Evolutionary conservation across 2,888 invertebrate species (phyloP).

Genomic region (Oligia fasciuncula): DNA sequence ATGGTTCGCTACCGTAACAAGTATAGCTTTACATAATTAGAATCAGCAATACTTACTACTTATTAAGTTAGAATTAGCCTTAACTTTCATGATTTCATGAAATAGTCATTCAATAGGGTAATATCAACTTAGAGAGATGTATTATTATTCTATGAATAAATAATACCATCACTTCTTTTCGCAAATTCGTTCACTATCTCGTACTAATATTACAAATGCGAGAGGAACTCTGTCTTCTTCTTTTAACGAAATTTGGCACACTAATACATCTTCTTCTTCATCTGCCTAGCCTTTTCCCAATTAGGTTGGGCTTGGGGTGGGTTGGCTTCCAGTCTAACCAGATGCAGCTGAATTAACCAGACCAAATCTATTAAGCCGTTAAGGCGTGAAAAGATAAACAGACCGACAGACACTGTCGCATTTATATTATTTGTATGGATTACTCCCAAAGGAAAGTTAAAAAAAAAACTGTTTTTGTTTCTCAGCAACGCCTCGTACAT

Average conservation of each 20-base stretch:
- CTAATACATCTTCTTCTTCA: neutral
- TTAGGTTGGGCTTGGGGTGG: too few relatives aligned
- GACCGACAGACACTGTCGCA: too few relatives aligned
- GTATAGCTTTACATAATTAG: too few relatives aligned
- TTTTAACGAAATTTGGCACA: neutral
- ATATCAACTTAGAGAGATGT: too few relatives aligned
- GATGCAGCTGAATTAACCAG: neutral
- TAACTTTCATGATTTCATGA: too few relatives aligned
- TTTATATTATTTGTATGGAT: neutral
- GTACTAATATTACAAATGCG: neutral
- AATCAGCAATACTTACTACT: too few relatives aligned
- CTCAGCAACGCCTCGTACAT: slow-evolving; percentile 68
- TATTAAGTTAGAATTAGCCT: too few relatives aligned
- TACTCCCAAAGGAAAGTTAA: neutral
- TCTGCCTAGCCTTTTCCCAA: too few relatives aligned
- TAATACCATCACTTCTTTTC: neutral
- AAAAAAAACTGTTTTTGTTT: neutral
- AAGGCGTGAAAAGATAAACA: neutral
- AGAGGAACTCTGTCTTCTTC: neutral
- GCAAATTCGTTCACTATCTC: neutral
- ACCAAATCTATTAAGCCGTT: neutral
- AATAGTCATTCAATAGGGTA: too few relatives aligned
- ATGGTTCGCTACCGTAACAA: too few relatives aligned
- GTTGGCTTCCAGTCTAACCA: too few relatives aligned
- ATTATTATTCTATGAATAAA: neutral